Conservation (phyloP, 2,888 invertebrate species). For the Philereme transversata region DNA sequence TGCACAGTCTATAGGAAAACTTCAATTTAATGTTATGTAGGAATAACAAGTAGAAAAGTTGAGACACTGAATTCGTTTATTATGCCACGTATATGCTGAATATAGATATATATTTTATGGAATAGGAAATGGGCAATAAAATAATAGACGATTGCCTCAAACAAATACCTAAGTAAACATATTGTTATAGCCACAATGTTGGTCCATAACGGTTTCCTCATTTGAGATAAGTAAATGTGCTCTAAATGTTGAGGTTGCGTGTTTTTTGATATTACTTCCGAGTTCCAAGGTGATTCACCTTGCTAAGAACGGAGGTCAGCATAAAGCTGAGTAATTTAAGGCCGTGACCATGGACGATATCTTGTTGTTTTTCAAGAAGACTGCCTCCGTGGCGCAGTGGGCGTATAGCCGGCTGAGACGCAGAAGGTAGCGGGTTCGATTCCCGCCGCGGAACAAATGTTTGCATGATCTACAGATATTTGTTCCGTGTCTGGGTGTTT, state of each 20-base stretch:
- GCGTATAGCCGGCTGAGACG: too few relatives aligned
- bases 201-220: conserved; percentile 45
- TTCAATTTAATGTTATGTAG: conserved; percentile 7
- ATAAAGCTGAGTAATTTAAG: conserved; percentile 59
- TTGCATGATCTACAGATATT: too few relatives aligned
- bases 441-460: too few relatives aligned
- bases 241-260: conserved; percentile 66
- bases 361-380: not conserved
- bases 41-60: conserved; percentile 1
- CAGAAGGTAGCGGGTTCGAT: too few relatives aligned
- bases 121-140: not conserved
- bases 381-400: too few relatives aligned
- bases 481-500: too few relatives aligned
- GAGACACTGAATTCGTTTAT: not conserved
- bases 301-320: conserved; percentile 63
- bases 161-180: not conserved
- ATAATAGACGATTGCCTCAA: not conserved
- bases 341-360: conserved; percentile 35
- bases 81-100: not conserved
- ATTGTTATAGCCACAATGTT: conserved; percentile 21
- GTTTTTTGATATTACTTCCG: conserved; percentile 66
- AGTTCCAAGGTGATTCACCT: conserved; percentile 58
- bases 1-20: conserved; percentile 3
- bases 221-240: conserved; percentile 38
- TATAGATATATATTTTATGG: too few relatives aligned